Conservation (phyloP, 2,888 invertebrate species). For the Synanthedon vespiformis region DNA sequence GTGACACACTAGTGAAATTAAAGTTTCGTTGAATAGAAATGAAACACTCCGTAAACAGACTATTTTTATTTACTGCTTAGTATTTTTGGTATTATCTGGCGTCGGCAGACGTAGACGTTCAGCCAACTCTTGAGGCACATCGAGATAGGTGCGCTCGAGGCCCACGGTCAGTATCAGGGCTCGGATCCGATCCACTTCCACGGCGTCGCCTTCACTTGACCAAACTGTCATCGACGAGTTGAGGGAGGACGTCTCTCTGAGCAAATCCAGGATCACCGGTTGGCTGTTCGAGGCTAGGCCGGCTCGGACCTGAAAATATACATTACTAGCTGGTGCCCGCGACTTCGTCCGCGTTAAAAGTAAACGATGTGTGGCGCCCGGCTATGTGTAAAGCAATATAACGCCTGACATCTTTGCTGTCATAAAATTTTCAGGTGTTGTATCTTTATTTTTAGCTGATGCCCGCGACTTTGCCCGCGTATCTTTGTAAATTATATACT, state of each 20-base stretch:
- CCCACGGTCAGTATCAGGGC: conserved; percentile 77
- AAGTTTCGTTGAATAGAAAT: neutral
- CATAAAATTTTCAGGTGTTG: too few species aligned
- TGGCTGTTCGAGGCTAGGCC: conserved; percentile 74
- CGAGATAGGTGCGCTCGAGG: conserved; percentile 77
- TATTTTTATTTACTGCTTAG: conserved; percentile 24
- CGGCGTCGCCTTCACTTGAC: conserved; percentile 76
- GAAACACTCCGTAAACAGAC: conserved; percentile 3
- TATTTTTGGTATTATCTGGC: conserved; percentile 18
- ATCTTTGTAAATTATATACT: too few species aligned
- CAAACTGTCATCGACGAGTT: conserved; percentile 83
- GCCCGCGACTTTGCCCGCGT: too few species aligned
- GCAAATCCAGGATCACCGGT: conserved; percentile 70
- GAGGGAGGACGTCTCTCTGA: conserved; percentile 59
- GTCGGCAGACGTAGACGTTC: conserved; percentile 60
- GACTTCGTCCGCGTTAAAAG: too few species aligned
- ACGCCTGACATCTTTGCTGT: too few species aligned
- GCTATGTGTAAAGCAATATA: too few species aligned
- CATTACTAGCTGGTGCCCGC: neutral
- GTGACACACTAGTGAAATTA: too few species aligned
- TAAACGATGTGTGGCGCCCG: too few species aligned
- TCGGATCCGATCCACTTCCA: conserved; percentile 75
- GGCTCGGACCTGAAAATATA: conserved; percentile 43
- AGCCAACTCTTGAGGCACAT: conserved; percentile 76
- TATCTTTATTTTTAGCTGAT: too few species aligned